Conservation (phyloP, 1,140 invertebrate genomes). For the Holotrichia oblita region DNA sequence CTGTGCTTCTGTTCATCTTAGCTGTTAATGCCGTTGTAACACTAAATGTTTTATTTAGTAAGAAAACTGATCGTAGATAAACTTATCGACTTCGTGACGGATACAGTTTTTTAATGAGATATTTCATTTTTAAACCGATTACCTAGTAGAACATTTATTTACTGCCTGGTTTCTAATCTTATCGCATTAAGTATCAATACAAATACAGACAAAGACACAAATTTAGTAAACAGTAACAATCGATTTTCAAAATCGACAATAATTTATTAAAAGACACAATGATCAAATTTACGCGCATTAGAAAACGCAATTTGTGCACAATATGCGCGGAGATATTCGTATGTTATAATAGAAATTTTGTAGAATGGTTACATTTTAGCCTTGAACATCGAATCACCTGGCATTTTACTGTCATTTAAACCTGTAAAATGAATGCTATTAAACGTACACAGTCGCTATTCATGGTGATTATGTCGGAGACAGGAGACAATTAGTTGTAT, state of each 20-base stretch:
- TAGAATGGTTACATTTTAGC: not conserved
- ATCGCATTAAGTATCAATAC: not conserved
- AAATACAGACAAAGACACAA: not conserved
- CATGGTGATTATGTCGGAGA: too few species aligned
- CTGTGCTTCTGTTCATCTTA: conserved; percentile 42
- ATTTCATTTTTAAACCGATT: not conserved
- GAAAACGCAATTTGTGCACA: not conserved
- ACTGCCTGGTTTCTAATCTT: not conserved
- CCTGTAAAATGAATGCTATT: not conserved
- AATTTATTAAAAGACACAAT: not conserved
- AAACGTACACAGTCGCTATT: too few species aligned
- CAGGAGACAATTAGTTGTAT: too few species aligned
- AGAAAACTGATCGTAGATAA: conserved; percentile 1
- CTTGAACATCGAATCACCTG: not conserved
- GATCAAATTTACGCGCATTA: not conserved
- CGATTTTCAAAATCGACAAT: not conserved
- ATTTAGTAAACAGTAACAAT: too few species aligned
- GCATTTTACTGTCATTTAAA: not conserved
- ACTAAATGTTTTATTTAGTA: not conserved
- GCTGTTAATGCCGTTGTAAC: not conserved
- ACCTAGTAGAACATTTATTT: not conserved
- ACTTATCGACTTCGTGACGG: not conserved
- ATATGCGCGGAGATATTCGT: not conserved
- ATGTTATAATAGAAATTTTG: not conserved
- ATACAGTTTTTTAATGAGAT: not conserved